phyloP scores from a whole-genome alignment of 2,888 invertebrate species.

The Ernsta delagoae region DNA sequence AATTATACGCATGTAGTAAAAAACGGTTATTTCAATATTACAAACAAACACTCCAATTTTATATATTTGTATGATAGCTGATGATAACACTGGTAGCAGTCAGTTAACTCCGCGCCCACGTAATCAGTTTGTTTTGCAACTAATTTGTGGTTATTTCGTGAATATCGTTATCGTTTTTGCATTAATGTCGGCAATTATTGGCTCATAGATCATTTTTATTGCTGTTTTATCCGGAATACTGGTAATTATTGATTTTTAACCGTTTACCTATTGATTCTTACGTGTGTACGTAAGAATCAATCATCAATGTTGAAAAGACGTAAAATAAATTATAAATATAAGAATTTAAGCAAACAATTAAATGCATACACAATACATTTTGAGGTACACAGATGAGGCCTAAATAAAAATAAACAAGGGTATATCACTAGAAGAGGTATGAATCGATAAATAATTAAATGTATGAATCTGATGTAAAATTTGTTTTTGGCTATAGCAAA shows the following conservation, averaged over 20 bases:
- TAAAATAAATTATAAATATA: neutral
- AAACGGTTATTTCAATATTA: too few species aligned
- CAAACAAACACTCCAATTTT: too few species aligned
- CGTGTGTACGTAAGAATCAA: neutral
- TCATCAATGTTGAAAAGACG: neutral
- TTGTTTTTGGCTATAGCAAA: too few species aligned
- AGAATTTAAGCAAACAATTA: too few species aligned
- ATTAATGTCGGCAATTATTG: constrained; percentile 15
- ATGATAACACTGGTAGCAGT: neutral
- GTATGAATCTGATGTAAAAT: too few species aligned
- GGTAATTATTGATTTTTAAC: neutral
- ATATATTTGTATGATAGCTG: too few species aligned
- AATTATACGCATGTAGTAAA: too few species aligned
- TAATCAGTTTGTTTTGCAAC: neutral
- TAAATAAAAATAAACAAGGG: too few species aligned
- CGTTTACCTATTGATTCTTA: neutral
- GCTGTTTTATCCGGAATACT: neutral
- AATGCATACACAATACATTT: too few species aligned
- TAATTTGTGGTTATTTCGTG: neutral
- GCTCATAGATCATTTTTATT: constrained; percentile 17
- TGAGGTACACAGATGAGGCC: too few species aligned
- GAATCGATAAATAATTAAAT: too few species aligned
- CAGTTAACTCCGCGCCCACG: neutral
- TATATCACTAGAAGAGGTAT: too few species aligned
- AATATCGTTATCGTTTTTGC: constrained; percentile 13